Conservation (phyloP, 2,797 vertebrate genomes). For the Halcyon smyrnensis region DNA sequence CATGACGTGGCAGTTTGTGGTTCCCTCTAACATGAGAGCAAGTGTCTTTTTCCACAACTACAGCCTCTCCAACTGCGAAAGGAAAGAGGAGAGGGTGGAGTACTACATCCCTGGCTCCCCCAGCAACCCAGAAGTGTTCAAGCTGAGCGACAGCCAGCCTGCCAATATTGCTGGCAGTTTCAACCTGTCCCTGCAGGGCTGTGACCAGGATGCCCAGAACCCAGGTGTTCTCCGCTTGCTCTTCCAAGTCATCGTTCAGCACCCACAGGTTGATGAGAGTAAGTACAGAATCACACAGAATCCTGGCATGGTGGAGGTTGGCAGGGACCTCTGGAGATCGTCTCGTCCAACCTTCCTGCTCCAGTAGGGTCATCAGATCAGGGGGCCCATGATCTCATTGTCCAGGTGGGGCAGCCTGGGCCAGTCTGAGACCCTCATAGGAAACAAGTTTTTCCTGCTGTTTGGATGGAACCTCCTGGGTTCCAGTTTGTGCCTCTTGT, state of each 20-base stretch:
- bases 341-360: neutral
- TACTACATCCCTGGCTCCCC: conserved; percentile 77
- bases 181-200: conserved; percentile 82
- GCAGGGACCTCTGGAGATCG: neutral
- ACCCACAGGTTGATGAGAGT: conserved; percentile 75
- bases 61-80: conserved; percentile 84
- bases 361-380: neutral
- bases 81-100: conserved; percentile 79
- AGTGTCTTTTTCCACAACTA: conserved; percentile 79
- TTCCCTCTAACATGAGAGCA: conserved; percentile 88
- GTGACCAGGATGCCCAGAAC: conserved; percentile 76
- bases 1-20: conserved; percentile 87
- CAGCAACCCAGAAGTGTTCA: conserved; percentile 76
- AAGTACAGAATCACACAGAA: conserved; percentile 34
- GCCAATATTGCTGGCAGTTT: conserved; percentile 79
- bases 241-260: conserved; percentile 75
- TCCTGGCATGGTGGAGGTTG: neutral
- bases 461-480: neutral
- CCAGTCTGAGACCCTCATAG: neutral
- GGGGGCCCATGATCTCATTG: neutral
- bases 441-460: neutral
- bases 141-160: conserved; percentile 69
- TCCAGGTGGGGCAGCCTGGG: neutral
- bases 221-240: conserved; percentile 69
- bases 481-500: neutral